Base-by-base conservation (phyloP, 2,113 vertebrate species). In the Neodontobutis hainanensis region DNA sequence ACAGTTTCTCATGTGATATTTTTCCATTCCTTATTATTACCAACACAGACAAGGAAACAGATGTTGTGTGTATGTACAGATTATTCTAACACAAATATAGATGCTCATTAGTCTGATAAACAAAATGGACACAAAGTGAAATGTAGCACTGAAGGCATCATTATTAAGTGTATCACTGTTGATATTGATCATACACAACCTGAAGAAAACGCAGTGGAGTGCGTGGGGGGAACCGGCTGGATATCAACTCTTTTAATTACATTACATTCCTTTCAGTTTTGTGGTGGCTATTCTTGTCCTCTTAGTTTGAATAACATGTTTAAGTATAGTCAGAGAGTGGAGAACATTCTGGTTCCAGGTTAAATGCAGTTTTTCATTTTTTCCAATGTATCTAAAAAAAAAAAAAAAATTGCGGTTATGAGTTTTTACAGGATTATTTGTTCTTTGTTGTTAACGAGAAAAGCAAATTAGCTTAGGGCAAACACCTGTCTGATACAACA, bases 401-500 rank as follows among this genome's bases (percentile, higher is more conserved):
- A 8, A 36, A 36, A 12, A 6, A 36, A 36, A 6, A n/a, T n/a
- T n/a, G n/a, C n/a, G n/a, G n/a, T n/a, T n/a, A 55, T 7, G 4
- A 35, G 11, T 35, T 5, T 9, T 36, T n/a, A 14, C 34, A 34
- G 10, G 34, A 27, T 27, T 12, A 14, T 55, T 55, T 52, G 12
- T 55, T 36, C 52, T 14, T 35, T 11, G 50, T 52, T 8, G 52
- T 40, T 40, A 40, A 36, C 36, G 12, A 36, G 8, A 36, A n/a
- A 36, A 6, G 1, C n/a, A 55, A 36, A n/a, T 38, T 55, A 36
- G 12, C 61, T 77, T 11, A 50, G 34, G 59, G 68, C 53, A 40
- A 75, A 15, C 45, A 8, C 65, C 52, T 55, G 8, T 60, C 11
- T 42, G 40, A 67, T 11, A 48, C 56, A 45, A 40, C 34, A 6